These are phyloP conservation scores for Triplophysa tibetana DNA, from an alignment of 2,113 vertebrate species.

Conservation along the genomic window DNA sequence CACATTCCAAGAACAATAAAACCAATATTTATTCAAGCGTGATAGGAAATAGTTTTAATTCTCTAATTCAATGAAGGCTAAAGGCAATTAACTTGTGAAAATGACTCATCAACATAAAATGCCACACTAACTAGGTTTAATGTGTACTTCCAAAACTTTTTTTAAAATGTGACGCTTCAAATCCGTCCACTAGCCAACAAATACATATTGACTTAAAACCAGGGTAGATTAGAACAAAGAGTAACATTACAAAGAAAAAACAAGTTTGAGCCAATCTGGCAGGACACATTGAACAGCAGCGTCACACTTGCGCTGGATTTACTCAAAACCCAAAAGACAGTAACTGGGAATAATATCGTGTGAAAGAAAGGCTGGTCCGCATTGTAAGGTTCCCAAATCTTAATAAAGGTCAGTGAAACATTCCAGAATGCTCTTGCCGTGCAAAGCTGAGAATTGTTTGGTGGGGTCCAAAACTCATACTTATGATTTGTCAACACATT, in stretches of 20 bases:
- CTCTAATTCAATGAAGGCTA: not conserved
- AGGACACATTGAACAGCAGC: not conserved
- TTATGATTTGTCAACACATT: constrained; percentile 31
- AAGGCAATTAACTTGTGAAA: not conserved
- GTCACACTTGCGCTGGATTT: not conserved
- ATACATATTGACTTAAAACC: constrained; percentile 10
- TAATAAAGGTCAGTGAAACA: constrained; percentile 49
- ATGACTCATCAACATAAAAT: not conserved
- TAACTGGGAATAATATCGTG: not conserved
- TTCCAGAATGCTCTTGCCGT: constrained; percentile 13
- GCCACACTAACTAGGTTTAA: not conserved
- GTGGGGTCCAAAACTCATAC: constrained; percentile 37
- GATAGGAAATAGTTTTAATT: not conserved
- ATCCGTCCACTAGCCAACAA: not conserved
- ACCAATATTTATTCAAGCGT: not conserved
- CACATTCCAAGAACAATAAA: not conserved
- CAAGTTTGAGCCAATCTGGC: not conserved
- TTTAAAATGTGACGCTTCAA: no score
- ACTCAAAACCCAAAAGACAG: not conserved
- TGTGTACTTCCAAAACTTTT: not conserved
- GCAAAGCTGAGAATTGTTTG: not conserved
- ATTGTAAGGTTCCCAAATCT: not conserved
- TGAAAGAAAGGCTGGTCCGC: constrained; percentile 16
- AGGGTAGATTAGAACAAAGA: not conserved
- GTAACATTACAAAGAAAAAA: not conserved